Evolutionary conservation across 2,797 vertebrate species (phyloP).

Genomic region (Sebastes itinus): DNA sequence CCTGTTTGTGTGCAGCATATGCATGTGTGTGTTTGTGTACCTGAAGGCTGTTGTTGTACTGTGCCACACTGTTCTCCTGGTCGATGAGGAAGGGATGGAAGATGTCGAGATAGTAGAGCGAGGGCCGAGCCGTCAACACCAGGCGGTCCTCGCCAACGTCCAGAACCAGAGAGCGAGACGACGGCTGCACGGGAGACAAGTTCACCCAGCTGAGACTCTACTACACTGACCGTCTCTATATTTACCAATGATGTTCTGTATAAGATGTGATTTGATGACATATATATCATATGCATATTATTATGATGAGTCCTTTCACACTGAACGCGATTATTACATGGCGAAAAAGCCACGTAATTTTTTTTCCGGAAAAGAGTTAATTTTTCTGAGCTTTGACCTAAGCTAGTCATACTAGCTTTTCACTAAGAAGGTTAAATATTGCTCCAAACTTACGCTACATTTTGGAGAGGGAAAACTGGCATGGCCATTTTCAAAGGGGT

Average conservation of each 20-base stretch:
- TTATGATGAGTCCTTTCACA: no score
- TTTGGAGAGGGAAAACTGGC: no score
- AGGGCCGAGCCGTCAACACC: slow-evolving; percentile 81
- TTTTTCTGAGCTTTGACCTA: no score
- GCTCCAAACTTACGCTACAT: no score
- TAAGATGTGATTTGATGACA: neutral
- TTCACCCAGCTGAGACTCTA: neutral
- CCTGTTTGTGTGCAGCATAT: neutral
- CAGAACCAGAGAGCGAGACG: slow-evolving; percentile 77
- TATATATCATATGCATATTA: no score
- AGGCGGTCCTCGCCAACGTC: slow-evolving; percentile 89
- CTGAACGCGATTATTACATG: no score
- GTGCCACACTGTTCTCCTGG: slow-evolving; percentile 83
- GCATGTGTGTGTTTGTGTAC: slow-evolving; percentile 62
- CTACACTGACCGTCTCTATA: neutral
- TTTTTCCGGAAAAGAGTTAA: no score
- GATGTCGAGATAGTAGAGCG: slow-evolving; percentile 84
- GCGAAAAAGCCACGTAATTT: no score
- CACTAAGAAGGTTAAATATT: no score
- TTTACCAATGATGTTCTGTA: neutral
- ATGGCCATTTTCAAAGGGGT: no score
- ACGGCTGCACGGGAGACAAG: slow-evolving; percentile 54
- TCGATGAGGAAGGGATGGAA: slow-evolving; percentile 83
- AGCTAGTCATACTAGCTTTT: no score
- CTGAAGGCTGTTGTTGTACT: slow-evolving; percentile 85